Conservation (phyloP, 2,888 invertebrate species). For the Seira sanloemensis region DNA sequence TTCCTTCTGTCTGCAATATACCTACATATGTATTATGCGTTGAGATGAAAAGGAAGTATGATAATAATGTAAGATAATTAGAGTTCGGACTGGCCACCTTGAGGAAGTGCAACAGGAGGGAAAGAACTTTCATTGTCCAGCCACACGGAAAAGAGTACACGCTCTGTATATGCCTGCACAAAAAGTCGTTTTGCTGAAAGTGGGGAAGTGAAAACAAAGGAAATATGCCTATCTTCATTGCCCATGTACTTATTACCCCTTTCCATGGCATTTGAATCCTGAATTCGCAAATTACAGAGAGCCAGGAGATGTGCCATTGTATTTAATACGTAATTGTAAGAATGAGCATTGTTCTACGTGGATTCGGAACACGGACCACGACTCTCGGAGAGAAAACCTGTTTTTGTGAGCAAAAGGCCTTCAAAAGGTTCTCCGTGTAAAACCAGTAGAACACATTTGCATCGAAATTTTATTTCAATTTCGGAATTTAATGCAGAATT, state of each 20-base stretch:
- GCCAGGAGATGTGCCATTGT: background rate
- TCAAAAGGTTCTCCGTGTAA: slow-evolving; percentile 3
- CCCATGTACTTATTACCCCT: no score
- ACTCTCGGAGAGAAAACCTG: background rate
- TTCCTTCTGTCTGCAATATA: slow-evolving; percentile 7
- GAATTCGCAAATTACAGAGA: background rate
- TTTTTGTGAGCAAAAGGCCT: slow-evolving; percentile 2
- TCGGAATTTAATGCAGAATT: background rate
- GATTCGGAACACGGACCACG: background rate
- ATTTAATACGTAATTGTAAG: no score
- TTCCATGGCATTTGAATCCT: background rate
- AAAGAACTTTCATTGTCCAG: background rate
- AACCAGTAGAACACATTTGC: slow-evolving; percentile 15
- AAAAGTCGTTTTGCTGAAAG: background rate
- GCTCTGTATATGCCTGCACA: background rate
- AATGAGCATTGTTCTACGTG: background rate
- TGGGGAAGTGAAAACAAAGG: background rate
- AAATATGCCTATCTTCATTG: no score
- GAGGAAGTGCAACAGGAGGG: background rate
- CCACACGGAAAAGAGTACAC: background rate
- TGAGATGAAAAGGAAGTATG: background rate
- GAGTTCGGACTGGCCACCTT: background rate
- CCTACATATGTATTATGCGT: background rate
- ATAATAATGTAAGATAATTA: background rate
- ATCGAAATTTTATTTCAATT: background rate